Evolutionary conservation across 2,888 invertebrate species (phyloP), one percentile per base, ranked within the genome.

Genomic region (Euzophera pinguis): DNA sequence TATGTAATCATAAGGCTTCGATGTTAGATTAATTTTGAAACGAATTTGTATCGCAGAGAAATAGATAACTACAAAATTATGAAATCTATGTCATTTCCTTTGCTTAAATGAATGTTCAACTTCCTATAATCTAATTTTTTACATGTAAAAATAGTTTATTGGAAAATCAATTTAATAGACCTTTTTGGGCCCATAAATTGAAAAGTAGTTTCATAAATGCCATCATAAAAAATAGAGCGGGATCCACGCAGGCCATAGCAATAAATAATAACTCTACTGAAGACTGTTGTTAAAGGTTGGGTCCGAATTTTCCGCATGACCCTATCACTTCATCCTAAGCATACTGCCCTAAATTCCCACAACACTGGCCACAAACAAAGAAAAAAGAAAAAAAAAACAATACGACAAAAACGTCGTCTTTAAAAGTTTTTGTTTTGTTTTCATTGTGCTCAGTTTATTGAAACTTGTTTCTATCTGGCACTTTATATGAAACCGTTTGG

Each of bases 261-360:
- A 43, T 43, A 42, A 50, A 42, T 37, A 43, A 37, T 43, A 5
- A 27, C 9, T n/a, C 27, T n/a, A 7, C 12, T 13, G n/a, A 17
- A 51, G 43, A 39, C 48, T 13, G 27, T 43, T 51, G 51, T 35
- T 35, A 6, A 43, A 22, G 51, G 34, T 51, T 17, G 43, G 51
- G 51, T 51, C 51, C 16, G 37, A 51, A 51, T 51, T 51, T 51
- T 51, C 51, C 51, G 51, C 51, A 37, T 51, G 51, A 43, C 7
- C 35, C 43, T 12, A 51, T 29, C 41, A 42, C 22, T 51, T 51
- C 43, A 51, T 45, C 51, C 43, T 43, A 29, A 49, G 16, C 41
- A 14, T 16, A 22, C 50, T 50, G 37, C 10, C 43, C 43, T 37
- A 51, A 43, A 51, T 51, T 51, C 51, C 43, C 51, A 51, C 51